Evolutionary conservation across 2,113 vertebrate genomes (phyloP).

Genomic region (Aspidoscelis tigris): DNA sequence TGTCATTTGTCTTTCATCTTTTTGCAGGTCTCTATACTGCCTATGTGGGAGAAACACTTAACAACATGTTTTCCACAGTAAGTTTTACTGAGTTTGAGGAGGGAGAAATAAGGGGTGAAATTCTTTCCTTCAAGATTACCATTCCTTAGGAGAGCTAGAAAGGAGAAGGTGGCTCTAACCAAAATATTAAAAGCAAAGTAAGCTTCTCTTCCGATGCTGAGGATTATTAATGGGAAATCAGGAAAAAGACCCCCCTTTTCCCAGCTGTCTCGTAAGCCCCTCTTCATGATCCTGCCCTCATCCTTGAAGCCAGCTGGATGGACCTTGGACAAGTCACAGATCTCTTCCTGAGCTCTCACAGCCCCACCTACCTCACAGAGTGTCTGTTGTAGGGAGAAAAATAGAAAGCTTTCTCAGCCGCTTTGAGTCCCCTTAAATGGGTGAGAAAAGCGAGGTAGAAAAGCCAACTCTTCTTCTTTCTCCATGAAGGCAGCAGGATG

Average conservation of each 20-base stretch:
- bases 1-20: conserved; percentile 33
- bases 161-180: accelerated
- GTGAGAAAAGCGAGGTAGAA: too few species aligned
- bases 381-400: too few species aligned
- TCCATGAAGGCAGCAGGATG: too few species aligned
- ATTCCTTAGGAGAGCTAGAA: neutral
- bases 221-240: neutral
- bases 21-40: conserved; percentile 84
- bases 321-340: too few species aligned
- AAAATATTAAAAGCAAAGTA: neutral
- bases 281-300: too few species aligned
- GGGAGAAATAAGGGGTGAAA: neutral
- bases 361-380: too few species aligned
- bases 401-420: too few species aligned
- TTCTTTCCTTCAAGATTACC: neutral
- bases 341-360: too few species aligned
- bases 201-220: neutral
- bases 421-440: too few species aligned
- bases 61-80: conserved; percentile 87
- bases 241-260: neutral
- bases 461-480: too few species aligned
- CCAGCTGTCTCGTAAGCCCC: neutral
- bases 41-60: conserved; percentile 87
- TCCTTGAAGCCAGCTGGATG: too few species aligned
- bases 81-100: conserved; percentile 51